A percentile compares a stretch with the other conserved stretches of the same genome.
phyloP scores from a whole-genome alignment of 1,140 invertebrate species.

The Drosophila nikananu region DNA sequence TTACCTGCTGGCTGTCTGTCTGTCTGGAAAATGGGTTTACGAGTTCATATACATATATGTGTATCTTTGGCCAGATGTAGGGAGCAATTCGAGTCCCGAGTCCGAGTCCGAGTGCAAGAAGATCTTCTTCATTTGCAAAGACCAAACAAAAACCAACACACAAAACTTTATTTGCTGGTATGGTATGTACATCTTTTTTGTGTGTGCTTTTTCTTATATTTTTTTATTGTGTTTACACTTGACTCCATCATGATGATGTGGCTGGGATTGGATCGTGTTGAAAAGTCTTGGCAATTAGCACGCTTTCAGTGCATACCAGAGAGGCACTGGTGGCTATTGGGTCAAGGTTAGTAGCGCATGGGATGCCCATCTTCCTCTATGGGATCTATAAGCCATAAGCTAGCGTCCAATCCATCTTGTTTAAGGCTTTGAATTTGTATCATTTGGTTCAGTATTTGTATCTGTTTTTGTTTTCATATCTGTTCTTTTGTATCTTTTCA shows the following conservation, averaged over 20 bases:
- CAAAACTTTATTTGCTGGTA: constrained; percentile 37
- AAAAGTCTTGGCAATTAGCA: constrained; percentile 75
- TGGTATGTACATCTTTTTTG: constrained; percentile 29
- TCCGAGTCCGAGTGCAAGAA: constrained; percentile 1
- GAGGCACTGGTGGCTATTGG: constrained; percentile 39
- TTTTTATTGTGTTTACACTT: constrained; percentile 75
- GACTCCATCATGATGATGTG: constrained; percentile 46
- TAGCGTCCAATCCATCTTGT: constrained; percentile 31
- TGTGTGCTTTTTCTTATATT: constrained; percentile 33
- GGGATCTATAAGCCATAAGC: constrained; percentile 1
- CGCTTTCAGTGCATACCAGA: constrained; percentile 68
- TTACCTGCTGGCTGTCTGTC: constrained; percentile 29
- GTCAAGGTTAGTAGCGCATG: constrained; percentile 71
- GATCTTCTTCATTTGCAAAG: constrained; percentile 44
- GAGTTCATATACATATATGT: constrained; percentile 13
- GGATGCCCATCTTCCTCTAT: constrained; percentile 14
- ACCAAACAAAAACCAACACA: constrained; percentile 29
- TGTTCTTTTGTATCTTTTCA: constrained; percentile 1
- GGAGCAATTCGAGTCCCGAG: constrained; percentile 3
- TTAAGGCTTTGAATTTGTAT: background rate
- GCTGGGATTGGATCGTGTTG: constrained; percentile 49
- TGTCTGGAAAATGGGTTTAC: constrained; percentile 38
- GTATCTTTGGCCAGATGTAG: constrained; percentile 21
- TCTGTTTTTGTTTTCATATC: no score
- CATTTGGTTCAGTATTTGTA: background rate